phyloP scores from a whole-genome alignment of 2,888 invertebrate species.

The Neoitamus cyanurus region DNA sequence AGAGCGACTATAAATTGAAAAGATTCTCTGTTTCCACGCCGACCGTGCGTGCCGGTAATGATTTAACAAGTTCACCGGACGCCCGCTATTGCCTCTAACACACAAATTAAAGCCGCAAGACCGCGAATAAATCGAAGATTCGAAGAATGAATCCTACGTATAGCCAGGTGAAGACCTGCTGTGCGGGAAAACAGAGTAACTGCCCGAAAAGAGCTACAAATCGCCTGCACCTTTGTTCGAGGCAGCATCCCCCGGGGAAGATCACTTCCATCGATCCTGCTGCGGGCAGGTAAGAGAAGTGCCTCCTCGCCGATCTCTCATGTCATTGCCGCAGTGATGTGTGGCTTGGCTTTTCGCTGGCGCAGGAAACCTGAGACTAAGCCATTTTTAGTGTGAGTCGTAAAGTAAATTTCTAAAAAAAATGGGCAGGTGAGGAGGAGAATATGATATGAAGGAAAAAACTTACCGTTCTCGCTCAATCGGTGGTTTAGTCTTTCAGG shows the following conservation, averaged over 20 bases:
- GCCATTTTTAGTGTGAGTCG: constrained; percentile 11
- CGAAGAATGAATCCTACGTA: background rate
- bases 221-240: background rate
- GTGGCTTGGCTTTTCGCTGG: background rate
- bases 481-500: constrained; percentile 26
- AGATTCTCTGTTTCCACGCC: background rate
- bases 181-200: background rate
- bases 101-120: background rate
- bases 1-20: background rate
- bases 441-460: background rate
- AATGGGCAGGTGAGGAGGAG: constrained; percentile 21
- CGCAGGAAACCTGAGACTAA: constrained; percentile 4
- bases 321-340: background rate
- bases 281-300: background rate
- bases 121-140: background rate
- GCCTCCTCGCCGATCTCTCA: background rate
- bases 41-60: background rate
- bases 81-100: background rate
- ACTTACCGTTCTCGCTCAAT: background rate
- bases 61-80: background rate
- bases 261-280: background rate
- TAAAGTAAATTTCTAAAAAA: constrained; percentile 26
- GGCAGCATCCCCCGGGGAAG: constrained; percentile 4
- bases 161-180: background rate
- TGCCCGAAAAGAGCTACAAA: background rate